Percentiles rank a stretch among this genome's conserved stretches.
These are phyloP conservation scores for Pantherophis guttatus DNA, from an alignment of 2,113 vertebrate species.

Conservation along the genomic window DNA sequence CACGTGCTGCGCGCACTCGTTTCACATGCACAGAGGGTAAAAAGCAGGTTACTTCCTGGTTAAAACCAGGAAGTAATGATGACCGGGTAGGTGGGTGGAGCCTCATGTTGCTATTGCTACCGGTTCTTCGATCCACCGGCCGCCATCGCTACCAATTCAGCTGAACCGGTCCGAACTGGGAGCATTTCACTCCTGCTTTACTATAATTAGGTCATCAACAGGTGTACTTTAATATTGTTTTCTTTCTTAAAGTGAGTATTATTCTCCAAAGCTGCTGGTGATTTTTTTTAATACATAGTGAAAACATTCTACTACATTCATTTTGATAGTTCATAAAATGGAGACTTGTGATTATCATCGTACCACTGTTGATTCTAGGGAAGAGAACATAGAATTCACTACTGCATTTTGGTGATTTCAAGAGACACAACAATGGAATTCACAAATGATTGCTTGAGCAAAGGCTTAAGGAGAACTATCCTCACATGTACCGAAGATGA, in stretches of 20 bases:
- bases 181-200: too few relatives aligned
- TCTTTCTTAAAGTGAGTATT: background rate
- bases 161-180: too few relatives aligned
- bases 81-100: too few relatives aligned
- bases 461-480: background rate
- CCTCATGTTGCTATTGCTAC: too few relatives aligned
- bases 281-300: background rate
- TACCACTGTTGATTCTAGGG: background rate
- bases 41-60: too few relatives aligned
- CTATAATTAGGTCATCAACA: background rate
- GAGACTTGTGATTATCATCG: background rate
- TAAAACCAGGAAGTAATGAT: too few relatives aligned
- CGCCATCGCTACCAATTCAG: too few relatives aligned
- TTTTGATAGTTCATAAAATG: background rate
- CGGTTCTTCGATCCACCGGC: too few relatives aligned
- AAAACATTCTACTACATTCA: background rate
- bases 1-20: too few relatives aligned
- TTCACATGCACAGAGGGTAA: too few relatives aligned
- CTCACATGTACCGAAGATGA: background rate
- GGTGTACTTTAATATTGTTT: background rate
- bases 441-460: background rate
- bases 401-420: background rate
- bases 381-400: background rate
- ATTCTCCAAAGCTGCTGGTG: background rate
- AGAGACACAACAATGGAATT: background rate